Percentiles rank a stretch among this genome's conserved stretches.
Evolutionary conservation across 2,797 vertebrate genomes (phyloP).

Genomic region (Apogon talboti): DNA sequence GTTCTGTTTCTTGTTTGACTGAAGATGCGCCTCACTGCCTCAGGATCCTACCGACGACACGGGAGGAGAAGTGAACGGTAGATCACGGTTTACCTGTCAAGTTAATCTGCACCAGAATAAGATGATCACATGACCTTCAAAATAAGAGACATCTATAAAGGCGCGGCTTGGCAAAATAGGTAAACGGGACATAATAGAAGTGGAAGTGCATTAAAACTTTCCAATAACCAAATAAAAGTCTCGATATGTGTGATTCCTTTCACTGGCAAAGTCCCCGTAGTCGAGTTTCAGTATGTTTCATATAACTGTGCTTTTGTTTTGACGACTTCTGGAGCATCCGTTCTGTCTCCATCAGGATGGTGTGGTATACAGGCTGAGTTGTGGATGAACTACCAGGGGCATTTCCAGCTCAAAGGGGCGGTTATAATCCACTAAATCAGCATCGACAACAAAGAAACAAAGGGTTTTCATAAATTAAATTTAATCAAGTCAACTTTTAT

Average conservation of each 20-base stretch:
- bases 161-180: fast-evolving
- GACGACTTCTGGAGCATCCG: constrained; percentile 2
- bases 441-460: constrained; percentile 9
- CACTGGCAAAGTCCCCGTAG: too few relatives aligned
- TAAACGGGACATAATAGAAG: too few relatives aligned
- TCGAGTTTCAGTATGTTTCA: too few relatives aligned
- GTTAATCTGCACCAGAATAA: background rate
- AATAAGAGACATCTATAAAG: constrained; percentile 22
- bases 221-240: background rate
- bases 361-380: constrained; percentile 19
- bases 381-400: constrained; percentile 32
- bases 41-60: constrained; percentile 17
- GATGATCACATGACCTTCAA: background rate
- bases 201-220: background rate
- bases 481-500: too few relatives aligned
- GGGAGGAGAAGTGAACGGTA: background rate
- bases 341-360: background rate
- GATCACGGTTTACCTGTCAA: constrained; percentile 14
- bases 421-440: constrained; percentile 17
- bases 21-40: constrained; percentile 18
- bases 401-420: constrained; percentile 15
- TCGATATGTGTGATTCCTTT: too few relatives aligned
- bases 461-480: too few relatives aligned
- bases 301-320: constrained; percentile 29
- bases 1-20: background rate